Evolutionary conservation across 2,113 vertebrate genomes (phyloP).

Genomic region (Euleptes europaea): DNA sequence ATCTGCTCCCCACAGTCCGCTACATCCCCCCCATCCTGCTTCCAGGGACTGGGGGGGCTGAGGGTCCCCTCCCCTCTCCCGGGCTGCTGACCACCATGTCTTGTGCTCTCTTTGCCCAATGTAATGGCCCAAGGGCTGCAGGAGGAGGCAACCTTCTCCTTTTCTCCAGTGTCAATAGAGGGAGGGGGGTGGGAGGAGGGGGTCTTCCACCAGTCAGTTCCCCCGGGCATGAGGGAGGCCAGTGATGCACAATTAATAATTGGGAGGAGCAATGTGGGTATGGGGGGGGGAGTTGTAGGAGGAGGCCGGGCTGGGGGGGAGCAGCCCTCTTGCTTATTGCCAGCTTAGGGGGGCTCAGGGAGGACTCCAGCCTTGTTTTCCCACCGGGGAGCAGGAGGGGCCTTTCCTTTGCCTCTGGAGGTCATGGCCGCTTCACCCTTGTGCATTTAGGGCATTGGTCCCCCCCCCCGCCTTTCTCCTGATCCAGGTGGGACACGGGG

Average conservation of each 20-base stretch:
- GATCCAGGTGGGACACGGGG: no score
- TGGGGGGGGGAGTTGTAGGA: not conserved
- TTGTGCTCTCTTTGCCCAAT: not conserved
- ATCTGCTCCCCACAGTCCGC: not conserved
- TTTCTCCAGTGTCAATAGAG: not conserved
- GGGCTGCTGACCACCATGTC: not conserved
- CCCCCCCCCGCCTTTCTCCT: no score
- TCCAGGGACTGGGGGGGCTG: no score
- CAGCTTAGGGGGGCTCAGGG: not conserved
- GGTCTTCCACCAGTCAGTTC: not conserved
- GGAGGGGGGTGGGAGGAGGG: not conserved
- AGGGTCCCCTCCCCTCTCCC: not conserved
- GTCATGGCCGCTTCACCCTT: not conserved
- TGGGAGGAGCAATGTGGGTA: not conserved
- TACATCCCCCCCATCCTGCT: not conserved
- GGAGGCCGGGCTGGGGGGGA: not conserved
- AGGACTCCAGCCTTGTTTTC: not conserved
- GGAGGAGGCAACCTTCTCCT: no score
- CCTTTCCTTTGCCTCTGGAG: not conserved
- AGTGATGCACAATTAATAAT: not conserved
- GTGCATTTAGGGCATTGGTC: no score
- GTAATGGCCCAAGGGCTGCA: not conserved
- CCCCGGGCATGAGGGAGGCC: not conserved
- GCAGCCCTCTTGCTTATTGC: not conserved
- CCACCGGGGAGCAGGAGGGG: not conserved